A percentile compares a stretch with the other conserved stretches of the same genome.
Conservation (phyloP, 2,797 vertebrate genomes). For the Apogon hyalosoma region DNA sequence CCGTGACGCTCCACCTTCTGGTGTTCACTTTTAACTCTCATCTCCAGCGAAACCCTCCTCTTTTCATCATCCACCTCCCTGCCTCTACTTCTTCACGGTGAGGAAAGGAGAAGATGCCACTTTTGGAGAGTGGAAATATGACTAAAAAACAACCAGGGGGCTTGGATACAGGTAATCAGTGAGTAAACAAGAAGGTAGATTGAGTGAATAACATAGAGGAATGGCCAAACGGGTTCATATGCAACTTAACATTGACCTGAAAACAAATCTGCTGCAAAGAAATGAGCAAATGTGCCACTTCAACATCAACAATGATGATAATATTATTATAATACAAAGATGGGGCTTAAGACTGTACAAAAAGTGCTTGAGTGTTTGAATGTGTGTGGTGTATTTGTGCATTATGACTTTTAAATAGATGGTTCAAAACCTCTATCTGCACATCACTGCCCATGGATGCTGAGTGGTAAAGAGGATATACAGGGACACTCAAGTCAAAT, state of each 20-base stretch:
- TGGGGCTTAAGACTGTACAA: neutral
- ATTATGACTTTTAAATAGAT: constrained; percentile 22
- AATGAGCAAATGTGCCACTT: neutral
- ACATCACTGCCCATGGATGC: constrained; percentile 20
- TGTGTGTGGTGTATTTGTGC: constrained; percentile 16
- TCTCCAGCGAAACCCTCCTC: constrained; percentile 37
- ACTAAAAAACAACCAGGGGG: constrained; percentile 68
- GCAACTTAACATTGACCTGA: neutral
- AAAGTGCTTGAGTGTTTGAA: constrained; percentile 9
- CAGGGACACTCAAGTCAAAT: constrained; percentile 30
- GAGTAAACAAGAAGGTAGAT: constrained; percentile 59
- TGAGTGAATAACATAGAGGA: constrained; percentile 63
- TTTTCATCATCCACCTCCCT: constrained; percentile 41
- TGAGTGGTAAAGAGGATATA: constrained; percentile 11
- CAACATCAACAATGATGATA: too few species aligned
- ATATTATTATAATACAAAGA: too few species aligned
- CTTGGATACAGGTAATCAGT: constrained; percentile 60
- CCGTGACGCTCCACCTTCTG: constrained; percentile 65
- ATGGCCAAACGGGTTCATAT: constrained; percentile 43
- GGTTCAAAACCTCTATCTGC: constrained; percentile 21
- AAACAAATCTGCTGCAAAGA: neutral
- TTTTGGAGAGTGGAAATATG: constrained; percentile 59
- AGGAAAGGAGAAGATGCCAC: constrained; percentile 30
- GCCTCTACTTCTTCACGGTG: constrained; percentile 40
- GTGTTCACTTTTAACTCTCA: constrained; percentile 70